Evolutionary conservation across 2,888 invertebrate genomes (phyloP).

Genomic region (Acanthopleura granulata): DNA sequence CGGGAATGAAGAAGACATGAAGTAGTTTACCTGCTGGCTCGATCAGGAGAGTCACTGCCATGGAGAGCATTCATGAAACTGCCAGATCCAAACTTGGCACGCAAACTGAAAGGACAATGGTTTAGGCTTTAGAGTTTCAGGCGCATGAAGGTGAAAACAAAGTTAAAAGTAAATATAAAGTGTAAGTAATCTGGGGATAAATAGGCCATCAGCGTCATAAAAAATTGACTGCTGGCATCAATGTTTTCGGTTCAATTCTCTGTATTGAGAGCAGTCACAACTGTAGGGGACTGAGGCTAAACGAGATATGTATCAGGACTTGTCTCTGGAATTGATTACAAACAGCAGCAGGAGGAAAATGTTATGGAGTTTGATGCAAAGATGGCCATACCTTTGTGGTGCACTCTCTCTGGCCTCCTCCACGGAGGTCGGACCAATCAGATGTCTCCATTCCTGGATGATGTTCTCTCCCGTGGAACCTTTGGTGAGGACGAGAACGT

Average conservation of each 20-base stretch:
- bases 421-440: constrained; percentile 66
- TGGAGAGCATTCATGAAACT: constrained; percentile 68
- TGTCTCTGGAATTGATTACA: too few species aligned
- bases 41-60: constrained; percentile 62
- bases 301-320: too few species aligned
- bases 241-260: too few species aligned
- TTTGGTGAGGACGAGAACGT: constrained; percentile 65
- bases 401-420: constrained; percentile 66
- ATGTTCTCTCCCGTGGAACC: constrained; percentile 62
- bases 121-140: too few species aligned
- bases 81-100: constrained; percentile 66
- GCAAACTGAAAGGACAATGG: constrained; percentile 50
- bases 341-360: too few species aligned
- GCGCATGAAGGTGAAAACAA: too few species aligned
- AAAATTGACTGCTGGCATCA: too few species aligned
- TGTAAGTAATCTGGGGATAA: too few species aligned
- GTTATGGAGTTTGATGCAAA: neutral
- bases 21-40: constrained; percentile 55
- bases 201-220: too few species aligned
- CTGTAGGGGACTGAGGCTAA: too few species aligned
- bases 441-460: constrained; percentile 65
- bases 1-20: constrained; percentile 6
- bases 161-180: too few species aligned
- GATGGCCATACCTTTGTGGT: constrained; percentile 58
- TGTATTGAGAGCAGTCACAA: too few species aligned